phyloP scores from a whole-genome alignment of 1,140 invertebrate species.

The Drosophila melanogaster region DNA sequence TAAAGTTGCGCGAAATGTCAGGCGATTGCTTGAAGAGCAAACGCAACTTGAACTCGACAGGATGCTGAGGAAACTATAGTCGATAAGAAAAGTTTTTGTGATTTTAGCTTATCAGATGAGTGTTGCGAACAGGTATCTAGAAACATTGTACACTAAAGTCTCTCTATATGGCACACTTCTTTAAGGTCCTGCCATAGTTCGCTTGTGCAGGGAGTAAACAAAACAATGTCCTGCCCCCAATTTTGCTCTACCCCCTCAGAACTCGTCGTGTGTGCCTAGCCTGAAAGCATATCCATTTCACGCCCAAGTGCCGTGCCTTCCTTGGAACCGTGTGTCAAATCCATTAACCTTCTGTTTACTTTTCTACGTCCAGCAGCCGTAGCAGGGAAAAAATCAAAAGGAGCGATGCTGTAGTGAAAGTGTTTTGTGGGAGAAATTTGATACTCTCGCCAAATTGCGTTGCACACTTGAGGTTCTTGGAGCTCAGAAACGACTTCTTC shows the following conservation, averaged over 20 bases:
- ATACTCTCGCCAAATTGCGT: conserved; percentile 83
- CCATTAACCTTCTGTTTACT: conserved; percentile 84
- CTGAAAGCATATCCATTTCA: conserved; percentile 82
- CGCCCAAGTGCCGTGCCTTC: conserved; percentile 70
- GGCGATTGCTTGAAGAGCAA: not conserved
- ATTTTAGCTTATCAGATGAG: too few species aligned
- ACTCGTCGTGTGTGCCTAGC: conserved; percentile 57
- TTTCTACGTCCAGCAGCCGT: conserved; percentile 72
- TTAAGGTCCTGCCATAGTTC: conserved; percentile 8
- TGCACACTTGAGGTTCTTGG: conserved; percentile 75
- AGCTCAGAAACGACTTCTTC: conserved; percentile 37
- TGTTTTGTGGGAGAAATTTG: conserved; percentile 69
- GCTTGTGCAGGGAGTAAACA: conserved; percentile 12
- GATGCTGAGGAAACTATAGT: not conserved
- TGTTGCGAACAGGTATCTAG: too few species aligned
- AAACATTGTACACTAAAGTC: too few species aligned
- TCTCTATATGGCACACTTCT: not conserved
- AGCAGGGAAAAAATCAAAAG: conserved; percentile 55
- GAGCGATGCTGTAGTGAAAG: conserved; percentile 27
- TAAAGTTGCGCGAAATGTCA: conserved; percentile 29
- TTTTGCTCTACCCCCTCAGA: conserved; percentile 5
- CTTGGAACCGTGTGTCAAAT: conserved; percentile 80
- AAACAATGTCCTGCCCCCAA: conserved; percentile 22
- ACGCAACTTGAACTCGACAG: not conserved
- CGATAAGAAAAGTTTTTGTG: not conserved